These are phyloP conservation scores for Philotrypesis tridentata DNA, from an alignment of 1,140 invertebrate species.

Conservation along the genomic window DNA sequence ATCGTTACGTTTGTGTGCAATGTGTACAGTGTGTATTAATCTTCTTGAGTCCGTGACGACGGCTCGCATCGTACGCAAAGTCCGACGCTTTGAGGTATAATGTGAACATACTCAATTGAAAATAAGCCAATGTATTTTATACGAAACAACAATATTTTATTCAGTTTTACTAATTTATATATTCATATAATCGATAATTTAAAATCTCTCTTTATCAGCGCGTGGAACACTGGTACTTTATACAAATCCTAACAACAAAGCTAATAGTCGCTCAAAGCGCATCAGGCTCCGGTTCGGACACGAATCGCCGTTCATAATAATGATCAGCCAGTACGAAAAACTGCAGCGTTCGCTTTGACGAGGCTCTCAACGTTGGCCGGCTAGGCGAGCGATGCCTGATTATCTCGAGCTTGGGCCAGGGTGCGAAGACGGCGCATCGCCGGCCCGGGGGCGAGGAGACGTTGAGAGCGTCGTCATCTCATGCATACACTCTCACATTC, in stretches of 20 bases:
- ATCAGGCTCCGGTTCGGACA: not conserved
- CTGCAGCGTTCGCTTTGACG: conserved; percentile 38
- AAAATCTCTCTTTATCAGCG: not conserved
- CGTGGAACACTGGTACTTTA: not conserved
- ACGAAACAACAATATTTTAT: conserved; percentile 5
- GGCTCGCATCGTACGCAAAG: not conserved
- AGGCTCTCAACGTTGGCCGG: conserved; percentile 64
- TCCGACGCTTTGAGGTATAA: not conserved
- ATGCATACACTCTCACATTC: conserved; percentile 1
- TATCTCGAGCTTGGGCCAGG: conserved; percentile 38
- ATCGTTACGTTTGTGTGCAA: conserved; percentile 8
- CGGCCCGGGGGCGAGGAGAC: conserved; percentile 63
- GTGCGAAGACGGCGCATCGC: conserved; percentile 57
- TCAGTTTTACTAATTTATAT: not conserved
- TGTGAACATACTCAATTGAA: not conserved
- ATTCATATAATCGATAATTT: not conserved
- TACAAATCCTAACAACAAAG: not conserved
- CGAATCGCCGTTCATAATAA: not conserved
- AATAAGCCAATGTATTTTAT: not conserved
- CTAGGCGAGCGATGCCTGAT: conserved; percentile 66
- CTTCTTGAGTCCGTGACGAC: not conserved
- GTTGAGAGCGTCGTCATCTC: conserved; percentile 39
- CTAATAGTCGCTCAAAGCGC: not conserved
- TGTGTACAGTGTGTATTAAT: conserved; percentile 24
- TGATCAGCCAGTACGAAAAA: conserved; percentile 38